A percentile compares a stretch with the other conserved stretches of the same genome.
phyloP scores from a whole-genome alignment of 1,140 invertebrate genomes.

The Zaprionus capensis region DNA sequence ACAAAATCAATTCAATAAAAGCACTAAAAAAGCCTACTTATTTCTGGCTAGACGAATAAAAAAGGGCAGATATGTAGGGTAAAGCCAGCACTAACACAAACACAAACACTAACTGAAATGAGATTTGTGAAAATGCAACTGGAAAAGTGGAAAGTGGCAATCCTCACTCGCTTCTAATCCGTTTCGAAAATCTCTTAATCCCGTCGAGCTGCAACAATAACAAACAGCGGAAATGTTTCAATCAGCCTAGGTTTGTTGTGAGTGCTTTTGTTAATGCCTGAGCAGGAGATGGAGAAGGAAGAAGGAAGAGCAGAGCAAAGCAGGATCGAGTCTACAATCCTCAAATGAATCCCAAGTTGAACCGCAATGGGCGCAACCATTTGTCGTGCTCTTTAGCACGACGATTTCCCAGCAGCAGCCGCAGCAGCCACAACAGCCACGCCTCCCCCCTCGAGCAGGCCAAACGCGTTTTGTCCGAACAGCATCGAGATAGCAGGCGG shows the following conservation, averaged over 20 bases:
- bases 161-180: conserved; percentile 53
- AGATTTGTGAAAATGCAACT: background rate
- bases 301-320: conserved; percentile 9
- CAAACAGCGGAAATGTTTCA: conserved; percentile 79
- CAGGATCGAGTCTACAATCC: conserved; percentile 22
- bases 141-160: conserved; percentile 12
- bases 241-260: conserved; percentile 61
- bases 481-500: conserved; percentile 40
- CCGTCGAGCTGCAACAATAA: conserved; percentile 67
- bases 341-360: conserved; percentile 5
- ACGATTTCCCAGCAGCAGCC: conserved; percentile 23
- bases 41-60: too few relatives aligned
- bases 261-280: conserved; percentile 76
- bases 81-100: too few relatives aligned
- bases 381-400: conserved; percentile 63
- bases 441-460: conserved; percentile 28
- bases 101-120: conserved; percentile 10
- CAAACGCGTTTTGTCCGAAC: conserved; percentile 38
- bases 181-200: conserved; percentile 76
- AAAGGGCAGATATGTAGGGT: too few relatives aligned
- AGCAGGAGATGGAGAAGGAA: background rate
- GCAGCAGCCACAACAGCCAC: conserved; percentile 68
- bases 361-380: conserved; percentile 45
- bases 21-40: too few relatives aligned
- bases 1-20: too few relatives aligned